phyloP scores from a whole-genome alignment of 1,140 invertebrate genomes.

The Heterodera schachtii region DNA sequence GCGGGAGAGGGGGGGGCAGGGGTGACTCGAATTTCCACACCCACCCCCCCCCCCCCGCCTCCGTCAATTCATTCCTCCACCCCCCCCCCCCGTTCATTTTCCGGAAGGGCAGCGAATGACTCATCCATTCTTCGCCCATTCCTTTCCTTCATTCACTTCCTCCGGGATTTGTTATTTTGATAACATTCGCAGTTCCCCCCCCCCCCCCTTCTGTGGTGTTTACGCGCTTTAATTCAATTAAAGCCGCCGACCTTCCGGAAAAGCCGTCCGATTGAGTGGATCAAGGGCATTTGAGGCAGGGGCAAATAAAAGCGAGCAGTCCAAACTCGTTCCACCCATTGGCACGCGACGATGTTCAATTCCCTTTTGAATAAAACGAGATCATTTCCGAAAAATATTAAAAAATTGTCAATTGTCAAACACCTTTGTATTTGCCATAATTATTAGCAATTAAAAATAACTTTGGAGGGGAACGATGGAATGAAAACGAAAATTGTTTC shows the following conservation, averaged over 20 bases:
- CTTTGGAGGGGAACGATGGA: too few relatives aligned
- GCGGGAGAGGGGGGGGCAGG: too few relatives aligned
- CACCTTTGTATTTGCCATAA: too few relatives aligned
- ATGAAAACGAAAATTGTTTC: too few relatives aligned
- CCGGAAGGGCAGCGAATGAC: background rate
- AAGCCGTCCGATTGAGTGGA: background rate
- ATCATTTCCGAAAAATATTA: too few relatives aligned
- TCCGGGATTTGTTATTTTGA: background rate
- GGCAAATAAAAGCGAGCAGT: background rate
- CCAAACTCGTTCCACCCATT: background rate
- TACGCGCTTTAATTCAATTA: slow-evolving; percentile 1
- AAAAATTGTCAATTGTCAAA: too few relatives aligned
- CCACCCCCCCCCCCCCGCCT: background rate
- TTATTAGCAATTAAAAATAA: too few relatives aligned
- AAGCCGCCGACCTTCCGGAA: background rate
- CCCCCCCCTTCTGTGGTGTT: background rate
- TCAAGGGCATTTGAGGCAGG: background rate
- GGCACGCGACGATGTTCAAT: background rate
- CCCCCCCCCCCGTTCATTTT: background rate
- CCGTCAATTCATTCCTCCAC: background rate
- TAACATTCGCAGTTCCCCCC: background rate
- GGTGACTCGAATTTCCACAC: background rate
- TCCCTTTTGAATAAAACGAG: too few relatives aligned
- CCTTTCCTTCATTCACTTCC: background rate
- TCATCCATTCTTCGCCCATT: background rate